Evolutionary conservation across 2,113 vertebrate species (phyloP).

Genomic region (Deroptyus accipitrinus): DNA sequence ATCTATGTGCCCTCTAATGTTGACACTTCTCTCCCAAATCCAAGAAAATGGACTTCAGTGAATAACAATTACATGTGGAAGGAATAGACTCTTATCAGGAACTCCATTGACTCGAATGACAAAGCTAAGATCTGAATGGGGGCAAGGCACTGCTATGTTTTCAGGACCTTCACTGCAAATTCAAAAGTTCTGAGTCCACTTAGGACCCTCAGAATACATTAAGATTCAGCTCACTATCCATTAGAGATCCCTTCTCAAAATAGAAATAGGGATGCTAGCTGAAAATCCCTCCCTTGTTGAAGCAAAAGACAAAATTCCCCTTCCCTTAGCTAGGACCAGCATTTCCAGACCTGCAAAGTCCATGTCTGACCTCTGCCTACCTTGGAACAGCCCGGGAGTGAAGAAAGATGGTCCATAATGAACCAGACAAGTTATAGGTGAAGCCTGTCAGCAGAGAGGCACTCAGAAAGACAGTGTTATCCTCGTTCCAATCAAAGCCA

Average conservation of each 20-base stretch:
- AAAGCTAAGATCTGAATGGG: background rate
- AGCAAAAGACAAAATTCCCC: background rate
- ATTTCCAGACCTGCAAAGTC: background rate
- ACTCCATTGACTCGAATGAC: background rate
- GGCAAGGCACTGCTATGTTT: fast-evolving
- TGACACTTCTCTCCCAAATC: background rate
- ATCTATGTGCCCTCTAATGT: fast-evolving
- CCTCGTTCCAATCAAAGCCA: conserved; percentile 13
- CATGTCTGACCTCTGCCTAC: background rate
- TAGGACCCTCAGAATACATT: background rate
- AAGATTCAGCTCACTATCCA: background rate
- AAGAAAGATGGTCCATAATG: background rate
- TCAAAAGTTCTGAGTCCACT: background rate
- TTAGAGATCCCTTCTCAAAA: background rate
- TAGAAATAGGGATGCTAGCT: background rate
- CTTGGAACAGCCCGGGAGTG: background rate
- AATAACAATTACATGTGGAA: background rate
- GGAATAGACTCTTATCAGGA: fast-evolving
- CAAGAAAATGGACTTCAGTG: background rate
- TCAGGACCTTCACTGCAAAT: background rate
- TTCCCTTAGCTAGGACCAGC: background rate
- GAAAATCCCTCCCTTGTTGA: background rate
- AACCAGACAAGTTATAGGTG: background rate
- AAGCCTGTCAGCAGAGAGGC: background rate
- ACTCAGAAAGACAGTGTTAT: background rate